Percentiles rank a stretch among this genome's conserved stretches.
Evolutionary conservation across 2,888 invertebrate species (phyloP).

Genomic region (Tortrix viridana): DNA sequence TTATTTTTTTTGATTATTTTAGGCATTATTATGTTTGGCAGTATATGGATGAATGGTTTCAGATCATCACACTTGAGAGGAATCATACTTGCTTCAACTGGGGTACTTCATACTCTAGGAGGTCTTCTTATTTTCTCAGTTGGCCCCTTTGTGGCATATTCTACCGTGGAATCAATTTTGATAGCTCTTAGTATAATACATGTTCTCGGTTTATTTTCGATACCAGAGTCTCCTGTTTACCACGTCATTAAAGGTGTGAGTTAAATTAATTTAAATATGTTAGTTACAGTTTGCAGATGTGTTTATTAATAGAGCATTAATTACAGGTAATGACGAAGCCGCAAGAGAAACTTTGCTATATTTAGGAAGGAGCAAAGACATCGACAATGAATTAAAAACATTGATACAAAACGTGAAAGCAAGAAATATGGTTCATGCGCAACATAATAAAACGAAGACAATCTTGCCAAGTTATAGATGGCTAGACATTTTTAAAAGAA

Average conservation of each 20-base stretch:
- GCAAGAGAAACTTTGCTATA: no score
- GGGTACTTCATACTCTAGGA: no score
- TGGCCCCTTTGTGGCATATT: conserved; percentile 9
- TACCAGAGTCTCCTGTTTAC: conserved; percentile 16
- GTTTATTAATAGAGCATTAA: no score
- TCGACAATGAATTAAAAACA: no score
- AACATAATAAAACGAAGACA: conserved; percentile 41
- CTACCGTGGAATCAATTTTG: no score
- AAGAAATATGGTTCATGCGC: conserved; percentile 27
- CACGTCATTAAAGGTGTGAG: no score
- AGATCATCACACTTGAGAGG: conserved; percentile 20
- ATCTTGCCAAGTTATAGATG: no score
- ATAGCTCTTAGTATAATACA: no score
- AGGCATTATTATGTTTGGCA: background rate
- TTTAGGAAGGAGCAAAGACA: no score
- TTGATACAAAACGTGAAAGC: no score
- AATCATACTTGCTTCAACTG: background rate
- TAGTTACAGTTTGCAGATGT: no score
- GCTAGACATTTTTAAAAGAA: conserved; percentile 50
- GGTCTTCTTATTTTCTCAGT: conserved; percentile 11
- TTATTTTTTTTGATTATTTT: background rate
- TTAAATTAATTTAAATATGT: no score
- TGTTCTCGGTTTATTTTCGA: background rate
- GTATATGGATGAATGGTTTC: background rate
- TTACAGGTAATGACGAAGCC: background rate